A percentile compares a stretch with the other conserved stretches of the same genome.
Evolutionary conservation across 2,113 vertebrate species (phyloP).

Genomic region (Orycteropus afer): DNA sequence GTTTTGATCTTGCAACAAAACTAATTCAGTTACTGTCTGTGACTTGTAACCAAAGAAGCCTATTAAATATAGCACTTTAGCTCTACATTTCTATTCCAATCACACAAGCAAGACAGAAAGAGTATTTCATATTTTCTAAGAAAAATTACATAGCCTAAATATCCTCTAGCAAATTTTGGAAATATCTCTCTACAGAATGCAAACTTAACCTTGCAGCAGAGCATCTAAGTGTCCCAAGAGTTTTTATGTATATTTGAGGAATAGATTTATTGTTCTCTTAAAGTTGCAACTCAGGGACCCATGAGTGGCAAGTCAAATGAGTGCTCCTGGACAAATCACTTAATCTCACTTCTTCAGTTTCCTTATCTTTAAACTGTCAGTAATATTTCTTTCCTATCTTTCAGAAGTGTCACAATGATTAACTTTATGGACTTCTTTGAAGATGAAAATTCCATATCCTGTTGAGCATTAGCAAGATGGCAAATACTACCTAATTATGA

Average conservation of each 20-base stretch:
- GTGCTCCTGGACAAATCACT: constrained; percentile 18
- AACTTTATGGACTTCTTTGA: constrained; percentile 52
- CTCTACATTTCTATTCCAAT: neutral
- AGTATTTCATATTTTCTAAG: constrained; percentile 54
- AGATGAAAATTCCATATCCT: constrained; percentile 55
- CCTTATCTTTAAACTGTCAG: constrained; percentile 36
- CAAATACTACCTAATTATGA: constrained; percentile 32
- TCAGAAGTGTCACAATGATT: constrained; percentile 7
- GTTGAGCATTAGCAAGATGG: constrained; percentile 34
- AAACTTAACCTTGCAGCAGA: constrained; percentile 71
- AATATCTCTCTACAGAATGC: constrained; percentile 26
- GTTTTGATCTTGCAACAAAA: neutral
- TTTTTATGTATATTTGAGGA: constrained; percentile 45
- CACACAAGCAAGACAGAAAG: neutral
- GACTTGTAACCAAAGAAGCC: neutral
- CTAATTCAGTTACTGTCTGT: constrained; percentile 9
- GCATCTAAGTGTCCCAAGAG: constrained; percentile 55
- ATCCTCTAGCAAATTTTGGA: constrained; percentile 68
- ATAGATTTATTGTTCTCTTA: constrained; percentile 15
- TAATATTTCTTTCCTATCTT: constrained; percentile 39
- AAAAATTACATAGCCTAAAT: constrained; percentile 40
- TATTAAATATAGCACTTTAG: neutral
- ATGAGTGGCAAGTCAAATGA: constrained; percentile 4
- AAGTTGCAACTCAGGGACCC: constrained; percentile 8
- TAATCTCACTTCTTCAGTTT: constrained; percentile 18